A percentile compares a stretch with the other conserved stretches of the same genome.
Evolutionary conservation across 2,797 vertebrate species (phyloP).

Genomic region (Pogoniulus pusillus): DNA sequence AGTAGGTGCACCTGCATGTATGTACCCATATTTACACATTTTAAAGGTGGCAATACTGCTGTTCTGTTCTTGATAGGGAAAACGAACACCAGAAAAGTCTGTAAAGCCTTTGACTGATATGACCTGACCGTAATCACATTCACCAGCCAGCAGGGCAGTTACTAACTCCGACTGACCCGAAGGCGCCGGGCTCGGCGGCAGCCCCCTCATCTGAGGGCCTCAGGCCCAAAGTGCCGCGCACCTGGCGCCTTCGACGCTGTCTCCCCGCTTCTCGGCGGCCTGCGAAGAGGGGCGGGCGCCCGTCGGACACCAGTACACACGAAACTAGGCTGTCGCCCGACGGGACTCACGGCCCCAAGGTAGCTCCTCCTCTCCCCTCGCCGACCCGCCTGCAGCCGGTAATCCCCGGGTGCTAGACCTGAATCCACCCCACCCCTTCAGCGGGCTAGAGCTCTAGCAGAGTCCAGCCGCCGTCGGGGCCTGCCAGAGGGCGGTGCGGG

Average conservation of each 20-base stretch:
- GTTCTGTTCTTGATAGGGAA: background rate
- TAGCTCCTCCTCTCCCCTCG: background rate
- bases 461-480: background rate
- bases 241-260: background rate
- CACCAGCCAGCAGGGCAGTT: accelerated
- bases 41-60: background rate
- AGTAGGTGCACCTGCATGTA: accelerated
- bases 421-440: background rate
- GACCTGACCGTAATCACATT: accelerated
- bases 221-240: background rate
- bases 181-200: accelerated
- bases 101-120: accelerated
- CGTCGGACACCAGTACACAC: no score
- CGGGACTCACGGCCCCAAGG: background rate
- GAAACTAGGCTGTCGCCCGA: no score
- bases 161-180: accelerated
- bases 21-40: accelerated
- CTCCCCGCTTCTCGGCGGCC: background rate
- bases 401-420: background rate
- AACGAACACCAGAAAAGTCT: background rate
- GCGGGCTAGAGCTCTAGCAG: background rate
- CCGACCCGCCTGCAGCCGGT: background rate
- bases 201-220: accelerated
- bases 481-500: background rate
- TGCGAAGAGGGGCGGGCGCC: no score